These are phyloP conservation scores for Abrostola triplasia DNA, from an alignment of 2,888 invertebrate genomes.

Conservation along the genomic window DNA sequence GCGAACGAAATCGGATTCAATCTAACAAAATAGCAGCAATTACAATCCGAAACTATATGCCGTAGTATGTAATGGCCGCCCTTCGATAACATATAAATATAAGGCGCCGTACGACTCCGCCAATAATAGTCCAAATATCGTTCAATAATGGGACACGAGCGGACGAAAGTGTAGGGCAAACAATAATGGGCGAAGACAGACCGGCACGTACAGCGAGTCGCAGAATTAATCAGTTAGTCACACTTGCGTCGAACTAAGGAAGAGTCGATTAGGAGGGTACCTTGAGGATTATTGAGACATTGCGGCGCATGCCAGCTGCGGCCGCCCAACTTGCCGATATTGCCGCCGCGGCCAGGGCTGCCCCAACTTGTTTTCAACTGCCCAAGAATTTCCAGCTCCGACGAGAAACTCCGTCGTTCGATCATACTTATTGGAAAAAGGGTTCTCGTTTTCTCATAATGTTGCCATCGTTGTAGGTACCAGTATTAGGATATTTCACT, in stretches of 20 bases:
- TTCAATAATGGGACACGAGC: conserved; percentile 80
- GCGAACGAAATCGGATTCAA: conserved; percentile 76
- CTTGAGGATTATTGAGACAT: conserved; percentile 88
- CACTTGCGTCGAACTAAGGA: conserved; percentile 86
- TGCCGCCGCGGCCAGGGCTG: conserved; percentile 76
- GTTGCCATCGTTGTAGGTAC: conserved; percentile 65
- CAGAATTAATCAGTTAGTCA: conserved; percentile 88
- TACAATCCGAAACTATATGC: conserved; percentile 80
- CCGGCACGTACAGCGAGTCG: conserved; percentile 79
- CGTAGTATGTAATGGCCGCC: conserved; percentile 74
- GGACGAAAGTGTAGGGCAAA: conserved; percentile 78
- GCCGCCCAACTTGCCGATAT: conserved; percentile 83
- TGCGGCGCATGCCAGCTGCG: conserved; percentile 83
- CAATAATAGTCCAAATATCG: conserved; percentile 84
- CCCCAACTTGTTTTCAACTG: conserved; percentile 84
- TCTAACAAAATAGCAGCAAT: conserved; percentile 82
- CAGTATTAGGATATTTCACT: conserved; percentile 68
- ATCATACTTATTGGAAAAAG: conserved; percentile 82
- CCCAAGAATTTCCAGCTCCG: conserved; percentile 77
- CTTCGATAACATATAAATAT: conserved; percentile 81
- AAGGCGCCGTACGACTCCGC: conserved; percentile 67
- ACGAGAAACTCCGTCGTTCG: conserved; percentile 80
- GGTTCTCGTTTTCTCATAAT: conserved; percentile 67
- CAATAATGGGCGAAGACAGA: conserved; percentile 79
- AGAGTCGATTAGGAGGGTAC: conserved; percentile 87